Base-by-base conservation (phyloP, 2,113 vertebrate genomes). In the Bolborhynchus lineola region DNA sequence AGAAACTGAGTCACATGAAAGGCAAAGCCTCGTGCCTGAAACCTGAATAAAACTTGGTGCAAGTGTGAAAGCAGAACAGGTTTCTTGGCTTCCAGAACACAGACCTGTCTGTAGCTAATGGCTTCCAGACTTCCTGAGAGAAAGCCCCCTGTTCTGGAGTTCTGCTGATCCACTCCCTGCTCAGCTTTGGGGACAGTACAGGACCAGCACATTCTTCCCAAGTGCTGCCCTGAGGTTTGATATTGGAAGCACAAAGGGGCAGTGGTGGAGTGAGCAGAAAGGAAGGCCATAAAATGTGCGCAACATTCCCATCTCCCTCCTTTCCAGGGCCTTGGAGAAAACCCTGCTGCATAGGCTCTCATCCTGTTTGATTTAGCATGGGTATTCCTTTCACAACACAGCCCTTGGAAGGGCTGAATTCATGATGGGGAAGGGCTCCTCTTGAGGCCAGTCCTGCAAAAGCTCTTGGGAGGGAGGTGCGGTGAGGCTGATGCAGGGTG, bases 381-480 rank as follows among this genome's bases (percentile, higher is more conserved):
- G 84, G 77, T 52, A 4, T 91, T 87, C 68, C 70, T 94, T 60
- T 71, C 46, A 55, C 78, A 80, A 11, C 57, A 16, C 75, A 67
- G 88, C 83, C 91, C 86, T 87, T 64, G 44, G 95, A 76, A 76
- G 92, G 92, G 92, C 92, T 82, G 92, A 21, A 10, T 59, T 2
- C 46, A 44, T 82, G 46, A 6, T 16, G 88, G 88, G 82, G 55
- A 81, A 53, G 82, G 76, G 85, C 79, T 93, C 9, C 33, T 83
- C 77, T 52, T 13, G 82, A 71, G 88, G 80, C 82, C 76, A 12
- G 46, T 15, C 35, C 33, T 35, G 35, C 60, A 65, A 67, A 77
- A 80, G 90, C 95, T 92, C 90, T n/a, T 35, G 82, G 90, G 76
- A 93, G 82, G 75, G 90, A 92, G 93, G 93, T 90, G 95, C 92